phyloP scores from a whole-genome alignment of 23 tunicate genomes.

The Trididemnum clinides region DNA sequence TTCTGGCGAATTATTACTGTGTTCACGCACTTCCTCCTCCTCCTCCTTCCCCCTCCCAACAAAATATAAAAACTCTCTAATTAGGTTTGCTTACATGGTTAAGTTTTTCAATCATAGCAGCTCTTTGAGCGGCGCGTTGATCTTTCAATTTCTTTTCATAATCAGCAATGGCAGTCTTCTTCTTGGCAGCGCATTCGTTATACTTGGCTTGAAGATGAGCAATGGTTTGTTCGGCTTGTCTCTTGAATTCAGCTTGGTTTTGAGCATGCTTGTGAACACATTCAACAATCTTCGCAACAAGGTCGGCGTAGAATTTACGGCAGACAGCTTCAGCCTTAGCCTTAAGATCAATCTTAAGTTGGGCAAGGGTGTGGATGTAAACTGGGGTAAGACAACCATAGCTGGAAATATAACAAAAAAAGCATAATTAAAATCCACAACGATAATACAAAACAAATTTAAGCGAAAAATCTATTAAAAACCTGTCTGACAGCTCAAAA shows the following conservation, averaged over 20 bases:
- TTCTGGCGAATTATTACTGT: no score
- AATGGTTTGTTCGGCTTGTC: not conserved
- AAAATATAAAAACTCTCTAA: no score
- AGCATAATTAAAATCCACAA: no score
- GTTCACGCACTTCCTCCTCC: no score
- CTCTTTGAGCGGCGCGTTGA: conserved; percentile 12
- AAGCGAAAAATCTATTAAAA: no score
- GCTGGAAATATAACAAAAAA: not conserved
- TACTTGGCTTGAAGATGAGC: conserved; percentile 7
- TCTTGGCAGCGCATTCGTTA: conserved; percentile 36
- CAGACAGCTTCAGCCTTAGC: not conserved
- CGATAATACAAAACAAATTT: no score
- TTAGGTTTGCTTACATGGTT: not conserved
- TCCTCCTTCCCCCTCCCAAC: no score
- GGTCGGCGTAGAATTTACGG: not conserved
- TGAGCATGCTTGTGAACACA: not conserved
- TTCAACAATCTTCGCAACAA: not conserved
- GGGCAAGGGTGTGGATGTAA: not conserved
- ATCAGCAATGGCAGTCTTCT: conserved; percentile 48
- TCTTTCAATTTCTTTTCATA: conserved; percentile 44
- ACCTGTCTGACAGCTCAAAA: no score
- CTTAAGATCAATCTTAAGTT: conserved; percentile 18
- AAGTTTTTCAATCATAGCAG: not conserved
- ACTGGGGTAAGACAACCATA: not conserved
- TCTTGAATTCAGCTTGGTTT: conserved; percentile 16